These are phyloP conservation scores for Ataeniobius toweri DNA, from an alignment of 2,797 vertebrate species.

Conservation along the genomic window DNA sequence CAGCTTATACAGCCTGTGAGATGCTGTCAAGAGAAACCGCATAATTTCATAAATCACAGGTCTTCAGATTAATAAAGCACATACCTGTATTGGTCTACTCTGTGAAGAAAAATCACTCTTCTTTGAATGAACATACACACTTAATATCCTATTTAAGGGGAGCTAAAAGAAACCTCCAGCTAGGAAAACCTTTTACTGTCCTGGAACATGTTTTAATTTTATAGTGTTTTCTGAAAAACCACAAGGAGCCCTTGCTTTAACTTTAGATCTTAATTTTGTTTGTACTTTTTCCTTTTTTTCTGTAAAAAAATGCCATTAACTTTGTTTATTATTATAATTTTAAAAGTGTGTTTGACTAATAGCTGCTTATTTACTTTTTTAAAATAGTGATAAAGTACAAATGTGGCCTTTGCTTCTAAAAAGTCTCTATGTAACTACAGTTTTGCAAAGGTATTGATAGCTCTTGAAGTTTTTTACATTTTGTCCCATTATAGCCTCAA, in stretches of 20 bases:
- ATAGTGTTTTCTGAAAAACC: background rate
- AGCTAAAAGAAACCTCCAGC: background rate
- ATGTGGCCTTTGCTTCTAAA: background rate
- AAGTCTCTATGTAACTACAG: background rate
- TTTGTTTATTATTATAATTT: background rate
- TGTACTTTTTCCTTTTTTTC: background rate
- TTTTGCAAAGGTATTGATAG: background rate
- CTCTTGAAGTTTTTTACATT: background rate
- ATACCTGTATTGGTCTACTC: background rate
- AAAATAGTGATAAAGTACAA: slow-evolving; percentile 1
- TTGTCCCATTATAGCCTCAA: background rate
- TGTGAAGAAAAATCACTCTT: slow-evolving; percentile 6
- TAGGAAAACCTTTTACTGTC: slow-evolving; percentile 4
- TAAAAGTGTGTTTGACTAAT: background rate
- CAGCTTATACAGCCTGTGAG: background rate
- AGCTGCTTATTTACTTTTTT: slow-evolving; percentile 14
- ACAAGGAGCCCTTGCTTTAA: background rate
- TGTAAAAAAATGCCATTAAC: background rate
- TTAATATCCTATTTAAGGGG: background rate
- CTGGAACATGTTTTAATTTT: slow-evolving; percentile 3
- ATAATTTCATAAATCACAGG: background rate
- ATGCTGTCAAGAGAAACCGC: background rate
- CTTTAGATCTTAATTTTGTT: background rate
- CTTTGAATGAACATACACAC: background rate
- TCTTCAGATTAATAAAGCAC: background rate